These are phyloP conservation scores for Arvicola amphibius DNA, from an alignment of 2,797 vertebrate species.

Conservation along the genomic window DNA sequence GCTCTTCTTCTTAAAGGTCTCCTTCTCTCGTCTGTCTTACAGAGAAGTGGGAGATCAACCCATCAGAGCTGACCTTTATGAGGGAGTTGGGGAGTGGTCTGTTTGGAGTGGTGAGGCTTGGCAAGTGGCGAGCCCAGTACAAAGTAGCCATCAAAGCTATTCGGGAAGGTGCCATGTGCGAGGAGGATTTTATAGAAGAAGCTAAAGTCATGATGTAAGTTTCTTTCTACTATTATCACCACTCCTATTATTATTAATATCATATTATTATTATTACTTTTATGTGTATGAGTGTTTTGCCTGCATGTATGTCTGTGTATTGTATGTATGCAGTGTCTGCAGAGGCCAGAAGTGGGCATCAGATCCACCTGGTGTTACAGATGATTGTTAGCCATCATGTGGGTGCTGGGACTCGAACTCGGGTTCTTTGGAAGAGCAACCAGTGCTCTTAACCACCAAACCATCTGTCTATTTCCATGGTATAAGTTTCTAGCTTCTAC, in stretches of 20 bases:
- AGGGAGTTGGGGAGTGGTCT: slow-evolving; percentile 90
- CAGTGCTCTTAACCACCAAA: neutral
- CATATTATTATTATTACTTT: neutral
- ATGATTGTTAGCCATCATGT: neutral
- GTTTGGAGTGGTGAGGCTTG: slow-evolving; percentile 90
- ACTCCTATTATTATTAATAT: too few species aligned
- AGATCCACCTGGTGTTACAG: neutral
- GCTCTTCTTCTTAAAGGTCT: neutral
- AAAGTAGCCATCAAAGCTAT: slow-evolving; percentile 97
- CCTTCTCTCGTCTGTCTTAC: neutral
- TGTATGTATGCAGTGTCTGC: neutral
- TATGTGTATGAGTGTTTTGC: neutral
- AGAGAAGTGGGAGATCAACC: slow-evolving; percentile 93
- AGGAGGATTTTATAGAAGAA: slow-evolving; percentile 98
- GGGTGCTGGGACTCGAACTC: neutral
- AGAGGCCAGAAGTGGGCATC: neutral
- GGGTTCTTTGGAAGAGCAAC: neutral
- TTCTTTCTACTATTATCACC: neutral
- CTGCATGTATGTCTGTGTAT: neutral
- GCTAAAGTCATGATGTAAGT: slow-evolving; percentile 98
- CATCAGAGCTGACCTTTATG: slow-evolving; percentile 90
- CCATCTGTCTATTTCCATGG: slow-evolving; percentile 86
- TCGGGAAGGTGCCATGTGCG: slow-evolving; percentile 94
- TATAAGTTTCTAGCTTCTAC: slow-evolving; percentile 86
- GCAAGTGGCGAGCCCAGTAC: slow-evolving; percentile 92